phyloP scores from a whole-genome alignment of 2,888 invertebrate genomes.

The Lasioglossum zephyrum region DNA sequence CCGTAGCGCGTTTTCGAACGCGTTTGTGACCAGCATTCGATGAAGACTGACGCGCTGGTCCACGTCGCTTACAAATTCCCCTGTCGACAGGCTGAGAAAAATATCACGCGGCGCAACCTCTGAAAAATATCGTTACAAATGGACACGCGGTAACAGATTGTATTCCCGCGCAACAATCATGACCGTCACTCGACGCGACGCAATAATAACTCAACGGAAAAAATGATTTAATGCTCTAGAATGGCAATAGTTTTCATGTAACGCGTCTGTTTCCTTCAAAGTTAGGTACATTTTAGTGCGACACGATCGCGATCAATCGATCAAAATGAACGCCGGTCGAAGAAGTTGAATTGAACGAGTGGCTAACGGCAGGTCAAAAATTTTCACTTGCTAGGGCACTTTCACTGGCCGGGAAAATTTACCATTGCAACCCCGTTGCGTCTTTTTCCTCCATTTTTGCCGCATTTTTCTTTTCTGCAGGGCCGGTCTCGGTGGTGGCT shows the following conservation, averaged over 20 bases:
- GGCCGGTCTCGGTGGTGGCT: background rate
- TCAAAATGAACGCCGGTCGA: too few relatives aligned
- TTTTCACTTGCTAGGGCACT: slow-evolving; percentile 41
- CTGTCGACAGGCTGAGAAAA: slow-evolving; percentile 35
- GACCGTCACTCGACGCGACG: slow-evolving; percentile 42
- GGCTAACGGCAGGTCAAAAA: slow-evolving; percentile 32
- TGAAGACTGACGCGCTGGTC: background rate
- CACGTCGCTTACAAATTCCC: slow-evolving; percentile 19
- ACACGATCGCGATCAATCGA: background rate
- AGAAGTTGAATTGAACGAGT: too few relatives aligned
- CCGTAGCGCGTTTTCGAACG: background rate
- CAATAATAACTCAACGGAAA: slow-evolving; percentile 49
- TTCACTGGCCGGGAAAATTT: slow-evolving; percentile 28
- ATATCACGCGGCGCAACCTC: slow-evolving; percentile 28
- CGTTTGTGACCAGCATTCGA: background rate
- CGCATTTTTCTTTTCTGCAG: background rate
- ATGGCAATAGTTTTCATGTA: background rate
- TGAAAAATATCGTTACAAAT: slow-evolving; percentile 52
- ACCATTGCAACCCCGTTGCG: background rate
- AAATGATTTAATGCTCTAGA: slow-evolving; percentile 35
- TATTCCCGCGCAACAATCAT: slow-evolving; percentile 50
- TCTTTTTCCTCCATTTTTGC: background rate
- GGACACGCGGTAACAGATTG: slow-evolving; percentile 58
- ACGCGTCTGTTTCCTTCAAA: background rate
- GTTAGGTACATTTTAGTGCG: background rate